Base-by-base conservation (phyloP, 2,888 invertebrate genomes). In the Cloeon dipterum region DNA sequence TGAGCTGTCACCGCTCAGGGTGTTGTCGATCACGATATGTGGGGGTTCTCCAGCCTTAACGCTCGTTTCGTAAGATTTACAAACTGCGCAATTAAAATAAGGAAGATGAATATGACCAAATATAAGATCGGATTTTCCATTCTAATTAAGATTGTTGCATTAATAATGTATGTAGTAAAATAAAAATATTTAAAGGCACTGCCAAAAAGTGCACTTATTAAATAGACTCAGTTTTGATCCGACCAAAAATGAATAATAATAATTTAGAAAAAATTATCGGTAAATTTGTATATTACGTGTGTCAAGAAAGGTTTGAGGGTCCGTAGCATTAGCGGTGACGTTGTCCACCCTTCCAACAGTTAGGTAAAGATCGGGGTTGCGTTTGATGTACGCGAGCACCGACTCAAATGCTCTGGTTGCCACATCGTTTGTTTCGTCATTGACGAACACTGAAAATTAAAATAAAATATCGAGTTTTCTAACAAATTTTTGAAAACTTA, bases 11-110 rank as follows among this genome's bases (percentile, higher is more conserved):
- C 83, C 83, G 4, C 74, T 70, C 58, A 74, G 74, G 1, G 86
- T 86, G 16, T 76, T 73, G 54, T 88, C 86, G 43, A 88, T 57
- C 5, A 86, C 66, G 11, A 86, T 58, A 54, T 85, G 79, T 0
- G 85, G 85, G 1, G 68, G 66, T 46, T 67, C 66, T 44, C 70
- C 68, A 2, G 64, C 63, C 10, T 63, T 61, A 39, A 74, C 52
- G 56, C 73, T 70, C 36, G 64, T 65, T 42, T 70, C 67, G 55
- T 79, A 76, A 45, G 69, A 68, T 47, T 65, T 66, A 59, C 82
- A 82, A 55, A 79, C 78, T 76, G 45, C 25, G 8, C 20, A 23
- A 11, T n/a, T n/a, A n/a, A n/a, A n/a, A n/a, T n/a, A n/a, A n/a
- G n/a, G n/a, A n/a, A n/a, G n/a, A n/a, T n/a, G n/a, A n/a, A n/a